Conservation (phyloP, 2,888 invertebrate species). For the Melinopterus prodromus region DNA sequence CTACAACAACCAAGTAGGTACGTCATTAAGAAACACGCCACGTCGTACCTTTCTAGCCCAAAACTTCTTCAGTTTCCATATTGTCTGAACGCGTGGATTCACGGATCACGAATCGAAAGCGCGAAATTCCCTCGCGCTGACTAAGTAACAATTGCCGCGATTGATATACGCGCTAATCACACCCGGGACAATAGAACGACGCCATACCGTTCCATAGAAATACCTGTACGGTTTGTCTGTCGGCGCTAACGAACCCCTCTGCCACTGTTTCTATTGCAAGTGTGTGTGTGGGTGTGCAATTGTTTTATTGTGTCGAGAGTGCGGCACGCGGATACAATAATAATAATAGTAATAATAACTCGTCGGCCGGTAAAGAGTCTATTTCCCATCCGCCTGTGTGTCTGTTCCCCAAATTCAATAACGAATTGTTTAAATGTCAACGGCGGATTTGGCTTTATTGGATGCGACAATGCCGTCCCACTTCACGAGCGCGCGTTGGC, state of each 20-base stretch:
- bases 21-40: not conserved
- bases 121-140: not conserved
- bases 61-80: not conserved
- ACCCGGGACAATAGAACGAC: constrained; percentile 10
- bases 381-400: constrained; percentile 17
- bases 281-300: not conserved
- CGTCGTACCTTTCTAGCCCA: not conserved
- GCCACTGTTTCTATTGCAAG: not conserved
- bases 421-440: not conserved
- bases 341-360: constrained; percentile 11
- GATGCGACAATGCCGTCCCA: not conserved
- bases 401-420: not conserved
- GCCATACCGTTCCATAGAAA: constrained; percentile 9
- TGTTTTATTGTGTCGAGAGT: constrained; percentile 6
- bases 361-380: constrained; percentile 17
- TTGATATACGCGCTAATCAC: constrained; percentile 24
- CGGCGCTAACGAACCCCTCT: constrained; percentile 14
- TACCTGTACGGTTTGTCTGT: constrained; percentile 9
- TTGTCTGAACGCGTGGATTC: not conserved
- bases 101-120: not conserved
- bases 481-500: not conserved
- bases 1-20: not conserved
- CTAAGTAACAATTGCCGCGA: constrained; percentile 19
- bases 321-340: constrained; percentile 14
- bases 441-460: not conserved